phyloP scores from a whole-genome alignment of 2,113 vertebrate genomes.

The Mustela nigripes region DNA sequence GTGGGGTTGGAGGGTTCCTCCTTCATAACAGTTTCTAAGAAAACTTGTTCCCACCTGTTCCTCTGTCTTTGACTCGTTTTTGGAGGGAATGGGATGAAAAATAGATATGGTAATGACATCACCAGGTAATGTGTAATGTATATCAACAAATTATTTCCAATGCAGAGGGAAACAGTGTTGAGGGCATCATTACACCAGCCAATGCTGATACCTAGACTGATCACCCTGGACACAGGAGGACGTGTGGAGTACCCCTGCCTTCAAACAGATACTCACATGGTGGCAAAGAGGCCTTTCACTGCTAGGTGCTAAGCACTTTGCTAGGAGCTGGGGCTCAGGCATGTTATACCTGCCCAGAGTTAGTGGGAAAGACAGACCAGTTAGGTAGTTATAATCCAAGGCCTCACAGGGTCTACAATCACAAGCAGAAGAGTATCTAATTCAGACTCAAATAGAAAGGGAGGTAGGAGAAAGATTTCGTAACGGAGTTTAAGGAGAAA shows the following conservation, averaged over 20 bases:
- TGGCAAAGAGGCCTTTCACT: neutral
- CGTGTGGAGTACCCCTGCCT: neutral
- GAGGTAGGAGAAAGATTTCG: neutral
- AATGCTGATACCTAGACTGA: neutral
- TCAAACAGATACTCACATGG: neutral
- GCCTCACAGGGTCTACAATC: neutral
- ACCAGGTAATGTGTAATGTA: neutral
- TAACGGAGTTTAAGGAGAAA: neutral
- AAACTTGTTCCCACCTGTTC: constrained; percentile 72
- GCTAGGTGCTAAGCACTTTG: neutral
- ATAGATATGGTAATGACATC: neutral
- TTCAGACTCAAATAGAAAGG: neutral
- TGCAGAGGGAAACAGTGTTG: neutral
- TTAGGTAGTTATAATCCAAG: neutral
- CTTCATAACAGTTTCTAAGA: constrained; percentile 72
- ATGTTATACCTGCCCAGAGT: neutral
- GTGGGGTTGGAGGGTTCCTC: constrained; percentile 22
- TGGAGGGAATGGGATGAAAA: constrained; percentile 70
- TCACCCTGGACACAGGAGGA: neutral
- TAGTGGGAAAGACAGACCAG: neutral
- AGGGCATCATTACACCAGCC: neutral
- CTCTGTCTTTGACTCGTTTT: constrained; percentile 77
- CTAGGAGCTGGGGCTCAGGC: neutral
- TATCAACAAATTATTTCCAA: neutral
- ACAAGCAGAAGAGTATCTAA: neutral